Conservation (phyloP, 2,888 invertebrate species). For the Ormyrus pomaceus region DNA sequence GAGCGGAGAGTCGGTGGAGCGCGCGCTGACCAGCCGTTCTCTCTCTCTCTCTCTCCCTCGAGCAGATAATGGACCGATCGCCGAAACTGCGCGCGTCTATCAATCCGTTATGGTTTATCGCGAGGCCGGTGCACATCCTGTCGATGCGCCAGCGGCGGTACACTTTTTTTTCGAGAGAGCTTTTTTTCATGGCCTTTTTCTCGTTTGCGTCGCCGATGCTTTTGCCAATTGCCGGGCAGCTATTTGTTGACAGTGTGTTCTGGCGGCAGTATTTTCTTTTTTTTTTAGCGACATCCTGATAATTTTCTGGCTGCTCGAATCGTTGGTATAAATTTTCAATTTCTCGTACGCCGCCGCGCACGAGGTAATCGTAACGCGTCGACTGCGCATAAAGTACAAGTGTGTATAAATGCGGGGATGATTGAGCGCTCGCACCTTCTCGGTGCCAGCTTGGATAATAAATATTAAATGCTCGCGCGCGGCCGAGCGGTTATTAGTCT, state of each 20-base stretch:
- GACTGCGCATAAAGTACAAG: neutral
- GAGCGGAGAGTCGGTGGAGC: conserved; percentile 59
- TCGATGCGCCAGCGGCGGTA: neutral
- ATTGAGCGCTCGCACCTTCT: conserved; percentile 15
- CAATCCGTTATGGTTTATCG: conserved; percentile 51
- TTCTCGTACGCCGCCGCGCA: conserved; percentile 9
- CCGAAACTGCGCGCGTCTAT: conserved; percentile 32
- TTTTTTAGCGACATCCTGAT: neutral
- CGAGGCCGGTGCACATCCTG: conserved; percentile 8
- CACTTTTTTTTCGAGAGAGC: neutral
- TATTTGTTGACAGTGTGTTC: neutral
- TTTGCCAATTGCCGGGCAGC: neutral
- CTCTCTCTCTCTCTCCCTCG: conserved; percentile 3
- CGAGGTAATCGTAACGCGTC: conserved; percentile 24
- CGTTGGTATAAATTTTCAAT: neutral
- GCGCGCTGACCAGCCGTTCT: conserved; percentile 55
- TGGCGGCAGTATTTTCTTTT: neutral
- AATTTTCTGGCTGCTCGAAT: neutral
- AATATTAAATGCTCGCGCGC: conserved; percentile 30
- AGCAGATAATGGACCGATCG: conserved; percentile 46
- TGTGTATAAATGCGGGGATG: conserved; percentile 7
- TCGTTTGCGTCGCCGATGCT: neutral
- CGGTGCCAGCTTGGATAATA: conserved; percentile 38
- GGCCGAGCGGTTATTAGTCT: conserved; percentile 29
- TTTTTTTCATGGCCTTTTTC: conserved; percentile 5